These are phyloP conservation scores for Semnornis frantzii DNA, from an alignment of 2,113 vertebrate genomes.

Conservation along the genomic window DNA sequence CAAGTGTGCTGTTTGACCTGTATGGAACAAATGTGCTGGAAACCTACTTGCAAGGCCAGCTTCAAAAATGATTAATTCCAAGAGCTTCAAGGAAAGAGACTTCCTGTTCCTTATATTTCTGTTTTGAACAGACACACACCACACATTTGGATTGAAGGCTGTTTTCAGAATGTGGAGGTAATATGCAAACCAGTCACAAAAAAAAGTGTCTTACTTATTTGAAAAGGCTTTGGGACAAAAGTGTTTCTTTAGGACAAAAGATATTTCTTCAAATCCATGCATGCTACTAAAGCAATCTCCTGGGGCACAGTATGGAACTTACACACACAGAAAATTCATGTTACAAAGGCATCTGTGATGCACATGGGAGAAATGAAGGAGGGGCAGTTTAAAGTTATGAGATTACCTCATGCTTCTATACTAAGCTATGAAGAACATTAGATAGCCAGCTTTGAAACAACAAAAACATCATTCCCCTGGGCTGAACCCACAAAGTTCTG, in stretches of 20 bases:
- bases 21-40: not conserved
- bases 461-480: not conserved
- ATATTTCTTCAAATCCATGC: not conserved
- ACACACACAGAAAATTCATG: not conserved
- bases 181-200: not conserved
- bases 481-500: not conserved
- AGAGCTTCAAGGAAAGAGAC: too few relatives aligned
- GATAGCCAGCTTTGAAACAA: not conserved
- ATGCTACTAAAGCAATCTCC: not conserved
- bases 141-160: not conserved
- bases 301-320: not conserved
- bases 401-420: not conserved
- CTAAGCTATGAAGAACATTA: not conserved
- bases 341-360: not conserved
- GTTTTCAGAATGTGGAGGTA: not conserved
- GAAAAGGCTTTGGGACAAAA: not conserved
- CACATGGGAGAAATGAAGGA: not conserved
- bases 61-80: too few relatives aligned
- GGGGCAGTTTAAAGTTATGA: not conserved
- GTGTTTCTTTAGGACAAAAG: not conserved
- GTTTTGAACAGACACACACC: not conserved
- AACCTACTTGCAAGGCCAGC: not conserved
- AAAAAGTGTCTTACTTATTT: not conserved
- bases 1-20: not conserved
- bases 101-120: not conserved